phyloP scores from a whole-genome alignment of 2,113 vertebrate genomes.

The Spheniscus mendiculus region DNA sequence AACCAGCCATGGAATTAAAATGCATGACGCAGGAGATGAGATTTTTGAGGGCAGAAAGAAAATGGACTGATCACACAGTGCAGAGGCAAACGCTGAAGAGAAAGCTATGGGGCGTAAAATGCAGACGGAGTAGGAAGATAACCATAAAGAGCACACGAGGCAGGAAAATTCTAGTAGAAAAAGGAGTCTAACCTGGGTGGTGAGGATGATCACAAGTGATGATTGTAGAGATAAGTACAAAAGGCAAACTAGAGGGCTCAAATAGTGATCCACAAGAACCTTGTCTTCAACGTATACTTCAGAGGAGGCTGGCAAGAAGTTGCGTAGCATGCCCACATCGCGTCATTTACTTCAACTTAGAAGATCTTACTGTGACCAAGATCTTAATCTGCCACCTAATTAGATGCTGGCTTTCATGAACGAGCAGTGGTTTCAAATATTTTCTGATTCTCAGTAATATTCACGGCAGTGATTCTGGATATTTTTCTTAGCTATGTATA shows the following conservation, averaged over 20 bases:
- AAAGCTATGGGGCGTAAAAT: background rate
- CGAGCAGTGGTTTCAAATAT: background rate
- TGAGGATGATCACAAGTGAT: background rate
- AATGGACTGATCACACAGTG: background rate
- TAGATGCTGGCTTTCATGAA: background rate
- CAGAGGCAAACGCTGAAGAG: background rate
- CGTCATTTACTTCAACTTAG: background rate
- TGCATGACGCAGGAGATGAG: background rate
- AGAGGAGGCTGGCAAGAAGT: background rate
- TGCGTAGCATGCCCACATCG: rapidly evolving
- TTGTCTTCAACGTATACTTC: background rate
- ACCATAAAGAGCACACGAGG: background rate
- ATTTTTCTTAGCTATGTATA: background rate
- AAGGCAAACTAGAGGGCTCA: background rate
- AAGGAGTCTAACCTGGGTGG: background rate
- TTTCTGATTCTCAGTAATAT: background rate
- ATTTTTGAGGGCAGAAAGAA: background rate
- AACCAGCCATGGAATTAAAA: background rate
- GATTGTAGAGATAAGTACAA: background rate
- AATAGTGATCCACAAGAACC: background rate
- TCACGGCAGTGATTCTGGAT: background rate
- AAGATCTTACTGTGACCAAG: background rate
- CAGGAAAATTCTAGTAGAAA: background rate
- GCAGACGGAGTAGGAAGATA: background rate
- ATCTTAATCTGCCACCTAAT: background rate